Conservation (phyloP, 2,113 vertebrate genomes). For the Corythornis madagascariensis region DNA sequence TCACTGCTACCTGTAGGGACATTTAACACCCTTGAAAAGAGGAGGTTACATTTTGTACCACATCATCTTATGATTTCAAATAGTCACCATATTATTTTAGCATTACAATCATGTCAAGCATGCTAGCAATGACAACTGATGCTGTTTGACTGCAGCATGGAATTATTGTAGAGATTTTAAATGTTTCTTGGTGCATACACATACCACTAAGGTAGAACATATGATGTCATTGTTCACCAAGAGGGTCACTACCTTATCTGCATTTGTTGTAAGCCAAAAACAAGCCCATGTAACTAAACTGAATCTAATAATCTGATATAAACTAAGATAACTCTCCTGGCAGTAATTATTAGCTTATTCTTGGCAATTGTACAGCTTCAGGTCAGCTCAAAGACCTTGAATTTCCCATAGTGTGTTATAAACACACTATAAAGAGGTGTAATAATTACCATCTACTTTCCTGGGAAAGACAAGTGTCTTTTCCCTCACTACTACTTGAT, state of each 20-base stretch:
- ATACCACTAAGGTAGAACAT: not conserved
- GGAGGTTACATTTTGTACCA: not conserved
- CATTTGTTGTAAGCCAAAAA: not conserved
- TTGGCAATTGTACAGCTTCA: not conserved
- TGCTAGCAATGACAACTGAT: not conserved
- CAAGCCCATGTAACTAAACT: not conserved
- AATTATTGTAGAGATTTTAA: not conserved
- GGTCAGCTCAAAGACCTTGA: not conserved
- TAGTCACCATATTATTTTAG: not conserved
- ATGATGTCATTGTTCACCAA: not conserved
- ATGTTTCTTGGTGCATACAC: not conserved
- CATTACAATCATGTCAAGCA: not conserved
- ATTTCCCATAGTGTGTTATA: not conserved
- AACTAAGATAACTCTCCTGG: not conserved
- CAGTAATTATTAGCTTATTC: not conserved
- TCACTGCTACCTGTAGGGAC: not conserved
- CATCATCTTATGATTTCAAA: not conserved
- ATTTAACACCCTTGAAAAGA: rapidly evolving
- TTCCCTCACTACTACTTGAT: not conserved
- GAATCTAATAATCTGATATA: not conserved
- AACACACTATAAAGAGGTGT: not conserved
- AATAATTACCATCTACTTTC: conserved; percentile 1
- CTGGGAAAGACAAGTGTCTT: not conserved
- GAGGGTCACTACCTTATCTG: not conserved
- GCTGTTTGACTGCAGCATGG: rapidly evolving